A percentile compares a stretch with the other conserved stretches of the same genome.
phyloP scores from a whole-genome alignment of 2,888 invertebrate genomes.

The Trilocha varians region DNA sequence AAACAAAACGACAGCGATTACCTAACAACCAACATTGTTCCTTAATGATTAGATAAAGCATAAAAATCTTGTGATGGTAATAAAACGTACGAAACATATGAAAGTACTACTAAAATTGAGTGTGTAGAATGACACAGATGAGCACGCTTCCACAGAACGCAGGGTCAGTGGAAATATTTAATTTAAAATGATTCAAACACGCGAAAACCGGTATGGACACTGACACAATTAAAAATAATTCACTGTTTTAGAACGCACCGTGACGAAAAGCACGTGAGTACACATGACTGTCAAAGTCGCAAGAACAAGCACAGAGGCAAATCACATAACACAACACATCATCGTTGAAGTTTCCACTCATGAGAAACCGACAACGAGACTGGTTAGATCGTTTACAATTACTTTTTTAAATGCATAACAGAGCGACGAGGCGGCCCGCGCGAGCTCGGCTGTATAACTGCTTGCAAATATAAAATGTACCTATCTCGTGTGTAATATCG shows the following conservation, averaged over 20 bases:
- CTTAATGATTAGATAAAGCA: constrained; percentile 15
- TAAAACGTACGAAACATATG: constrained; percentile 2
- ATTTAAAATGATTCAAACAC: constrained; percentile 27
- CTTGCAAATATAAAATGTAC: constrained; percentile 40
- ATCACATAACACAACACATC: constrained; percentile 12
- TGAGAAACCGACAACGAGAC: constrained; percentile 11
- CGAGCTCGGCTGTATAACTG: constrained; percentile 58
- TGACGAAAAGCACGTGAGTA: constrained; percentile 17
- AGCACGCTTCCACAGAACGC: constrained; percentile 28
- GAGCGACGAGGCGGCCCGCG: constrained; percentile 35
- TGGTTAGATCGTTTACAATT: constrained; percentile 18
- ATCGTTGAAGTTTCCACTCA: constrained; percentile 8
- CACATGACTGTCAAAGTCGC: constrained; percentile 16
- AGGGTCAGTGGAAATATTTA: constrained; percentile 28
- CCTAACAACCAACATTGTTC: constrained; percentile 5
- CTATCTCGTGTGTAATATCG: constrained; percentile 43
- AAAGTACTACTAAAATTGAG: constrained; percentile 7
- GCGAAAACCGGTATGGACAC: constrained; percentile 18
- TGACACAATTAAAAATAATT: constrained; percentile 1
- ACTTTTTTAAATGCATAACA: constrained; percentile 26
- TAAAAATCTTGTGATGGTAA: neutral
- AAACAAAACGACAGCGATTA: constrained; percentile 4
- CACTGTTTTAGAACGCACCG: neutral
- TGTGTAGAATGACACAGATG: constrained; percentile 24
- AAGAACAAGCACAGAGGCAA: constrained; percentile 11